Percentiles rank a stretch among this genome's conserved stretches.
phyloP scores from a whole-genome alignment of 2,797 vertebrate species.

The Liparis tanakae region DNA sequence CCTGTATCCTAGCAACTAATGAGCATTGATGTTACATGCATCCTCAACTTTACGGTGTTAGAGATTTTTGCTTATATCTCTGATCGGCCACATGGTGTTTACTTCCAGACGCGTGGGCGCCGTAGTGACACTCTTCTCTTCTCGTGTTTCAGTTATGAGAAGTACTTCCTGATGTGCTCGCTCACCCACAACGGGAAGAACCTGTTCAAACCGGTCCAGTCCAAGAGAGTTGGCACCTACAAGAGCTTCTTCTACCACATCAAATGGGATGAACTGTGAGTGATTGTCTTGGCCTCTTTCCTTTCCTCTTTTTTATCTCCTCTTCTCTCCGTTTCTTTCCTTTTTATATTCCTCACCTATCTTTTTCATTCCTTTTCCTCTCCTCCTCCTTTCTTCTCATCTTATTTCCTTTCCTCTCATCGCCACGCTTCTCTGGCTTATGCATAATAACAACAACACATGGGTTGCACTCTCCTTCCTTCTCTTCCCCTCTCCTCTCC shows the following conservation, averaged over 20 bases:
- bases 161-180: constrained; percentile 95
- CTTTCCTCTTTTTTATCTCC: background rate
- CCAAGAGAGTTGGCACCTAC: constrained; percentile 96
- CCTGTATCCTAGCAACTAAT: background rate
- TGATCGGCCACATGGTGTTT: background rate
- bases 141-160: constrained; percentile 89
- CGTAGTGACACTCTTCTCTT: background rate
- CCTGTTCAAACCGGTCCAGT: constrained; percentile 96
- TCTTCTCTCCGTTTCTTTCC: background rate
- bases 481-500: background rate
- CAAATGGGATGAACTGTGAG: constrained; percentile 99
- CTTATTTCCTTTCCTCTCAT: background rate
- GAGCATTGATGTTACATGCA: background rate
- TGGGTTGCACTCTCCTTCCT: too few relatives aligned
- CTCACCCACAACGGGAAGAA: constrained; percentile 95
- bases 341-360: background rate
- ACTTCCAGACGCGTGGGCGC: background rate
- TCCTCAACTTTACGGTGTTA: background rate
- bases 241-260: constrained; percentile 98
- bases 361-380: background rate
- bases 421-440: too few relatives aligned
- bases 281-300: constrained; percentile 37
- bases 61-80: background rate
- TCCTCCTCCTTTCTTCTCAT: background rate
- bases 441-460: too few relatives aligned